A percentile compares a stretch with the other conserved stretches of the same genome.
Conservation (phyloP, 2,113 vertebrate species). For the Crotalus helleri region DNA sequence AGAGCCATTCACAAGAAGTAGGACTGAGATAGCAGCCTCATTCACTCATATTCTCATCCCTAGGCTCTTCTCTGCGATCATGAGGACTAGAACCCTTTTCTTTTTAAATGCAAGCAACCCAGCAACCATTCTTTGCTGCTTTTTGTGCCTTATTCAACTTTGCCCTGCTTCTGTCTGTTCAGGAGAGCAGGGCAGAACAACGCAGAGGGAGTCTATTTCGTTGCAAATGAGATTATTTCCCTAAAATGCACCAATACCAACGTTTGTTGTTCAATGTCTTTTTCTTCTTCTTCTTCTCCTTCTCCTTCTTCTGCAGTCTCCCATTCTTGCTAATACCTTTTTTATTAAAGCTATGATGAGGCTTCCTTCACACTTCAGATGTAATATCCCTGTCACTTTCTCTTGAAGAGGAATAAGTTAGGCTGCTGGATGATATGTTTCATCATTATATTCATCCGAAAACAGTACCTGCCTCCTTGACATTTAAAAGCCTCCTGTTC, state of each 20-base stretch:
- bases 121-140: too few species aligned
- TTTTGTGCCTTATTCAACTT: neutral
- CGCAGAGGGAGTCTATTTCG: neutral
- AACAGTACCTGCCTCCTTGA: constrained; percentile 64
- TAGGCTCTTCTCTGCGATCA: neutral
- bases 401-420: constrained; percentile 33
- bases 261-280: neutral
- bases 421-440: constrained; percentile 43
- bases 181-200: neutral
- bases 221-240: neutral
- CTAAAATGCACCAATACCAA: neutral
- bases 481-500: constrained; percentile 65
- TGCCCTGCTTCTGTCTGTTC: neutral
- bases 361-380: neutral
- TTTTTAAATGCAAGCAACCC: neutral
- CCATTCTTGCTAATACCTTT: constrained; percentile 9
- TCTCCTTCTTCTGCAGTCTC: neutral
- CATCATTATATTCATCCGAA: constrained; percentile 29
- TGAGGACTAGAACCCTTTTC: neutral
- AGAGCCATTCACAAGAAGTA: neutral
- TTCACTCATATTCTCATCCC: neutral
- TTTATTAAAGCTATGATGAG: neutral
- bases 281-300: too few species aligned
- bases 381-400: constrained; percentile 24
- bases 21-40: neutral